phyloP scores from a whole-genome alignment of 2,888 invertebrate genomes.

The Ichneumoninae sp. region DNA sequence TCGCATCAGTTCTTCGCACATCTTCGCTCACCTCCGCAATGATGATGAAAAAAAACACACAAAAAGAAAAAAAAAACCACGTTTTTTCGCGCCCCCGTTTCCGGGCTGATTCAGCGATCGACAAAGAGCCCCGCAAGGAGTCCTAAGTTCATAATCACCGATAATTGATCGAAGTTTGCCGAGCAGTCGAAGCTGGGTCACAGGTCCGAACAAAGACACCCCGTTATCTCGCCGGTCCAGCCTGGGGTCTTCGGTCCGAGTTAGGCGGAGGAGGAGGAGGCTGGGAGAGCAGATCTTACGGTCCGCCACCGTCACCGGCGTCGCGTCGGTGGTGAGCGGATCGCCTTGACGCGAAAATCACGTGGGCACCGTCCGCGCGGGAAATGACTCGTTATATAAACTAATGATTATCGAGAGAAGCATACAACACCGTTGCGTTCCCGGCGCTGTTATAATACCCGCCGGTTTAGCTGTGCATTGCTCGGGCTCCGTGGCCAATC shows the following conservation, averaged over 20 bases:
- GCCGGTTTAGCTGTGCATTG: constrained; percentile 64
- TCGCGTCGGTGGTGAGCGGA: constrained; percentile 79
- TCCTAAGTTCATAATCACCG: neutral
- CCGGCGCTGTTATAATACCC: constrained; percentile 19
- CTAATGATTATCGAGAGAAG: constrained; percentile 78
- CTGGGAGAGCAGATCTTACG: constrained; percentile 60
- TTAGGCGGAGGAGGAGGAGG: constrained; percentile 31
- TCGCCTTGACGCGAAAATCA: constrained; percentile 83
- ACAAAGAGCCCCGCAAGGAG: neutral
- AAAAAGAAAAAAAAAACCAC: too few relatives aligned
- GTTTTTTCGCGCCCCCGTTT: neutral
- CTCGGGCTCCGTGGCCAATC: constrained; percentile 73
- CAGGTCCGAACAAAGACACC: constrained; percentile 22
- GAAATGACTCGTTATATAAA: constrained; percentile 84
- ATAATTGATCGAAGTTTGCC: constrained; percentile 4
- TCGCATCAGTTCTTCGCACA: too few relatives aligned
- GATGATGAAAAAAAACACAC: too few relatives aligned
- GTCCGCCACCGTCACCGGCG: constrained; percentile 63
- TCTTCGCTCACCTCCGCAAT: too few relatives aligned
- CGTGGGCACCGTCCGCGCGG: constrained; percentile 77
- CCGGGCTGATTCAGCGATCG: neutral
- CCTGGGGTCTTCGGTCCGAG: neutral
- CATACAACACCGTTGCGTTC: constrained; percentile 38
- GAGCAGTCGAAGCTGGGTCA: neutral
- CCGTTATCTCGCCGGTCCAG: constrained; percentile 1